Evolutionary conservation across 2,797 vertebrate species (phyloP), one percentile per base, ranked within the genome.

Genomic region (Pitangus sulphuratus): DNA sequence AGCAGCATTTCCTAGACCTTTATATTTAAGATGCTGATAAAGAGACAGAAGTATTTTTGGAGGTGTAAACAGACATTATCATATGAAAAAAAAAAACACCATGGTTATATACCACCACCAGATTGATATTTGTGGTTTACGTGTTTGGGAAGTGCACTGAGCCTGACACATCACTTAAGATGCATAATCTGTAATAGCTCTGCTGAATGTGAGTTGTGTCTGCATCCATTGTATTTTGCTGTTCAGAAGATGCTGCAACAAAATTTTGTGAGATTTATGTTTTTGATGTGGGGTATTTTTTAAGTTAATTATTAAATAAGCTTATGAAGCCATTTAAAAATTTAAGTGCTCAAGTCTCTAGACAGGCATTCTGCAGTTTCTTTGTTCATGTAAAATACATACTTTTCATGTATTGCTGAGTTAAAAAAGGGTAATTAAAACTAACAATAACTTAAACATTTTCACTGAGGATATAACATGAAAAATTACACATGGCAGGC

Each of bases 151-250:
- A 37, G 61, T 21, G 7, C 45, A 3, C 31, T 28, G 65, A 74
- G 44, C 37, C 57, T 68, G 76, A 24, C 22, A 25, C 19, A 6
- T 26, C 30, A 2, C 69, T 69, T 2, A 4, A 62, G 24, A 6
- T 30, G 42, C 30, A 11, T 25, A 31, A 37, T 48, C 25, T 80
- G 35, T 11, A 39, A 7, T 2, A 42, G 50, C 62, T 84, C 75
- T 88, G 64, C 51, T 42, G 31, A 24, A 24, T 10, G 30, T 77
- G 64, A n/a, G 9, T 8, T 60, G 51, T 76, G 37, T 24, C 35
- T 62, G 17, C 11, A 3, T n/a, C 0, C 0, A 0, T 28, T 75
- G 57, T 15, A 2, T 11, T 11, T 53, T 47, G 30, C 72, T 81
- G 4, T 37, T 88, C 77, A 48, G 60, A 62, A 58, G 39, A 25